A percentile compares a stretch with the other conserved stretches of the same genome.
Conservation (phyloP, 1,140 invertebrate genomes). For the Dendroctonus valens region DNA sequence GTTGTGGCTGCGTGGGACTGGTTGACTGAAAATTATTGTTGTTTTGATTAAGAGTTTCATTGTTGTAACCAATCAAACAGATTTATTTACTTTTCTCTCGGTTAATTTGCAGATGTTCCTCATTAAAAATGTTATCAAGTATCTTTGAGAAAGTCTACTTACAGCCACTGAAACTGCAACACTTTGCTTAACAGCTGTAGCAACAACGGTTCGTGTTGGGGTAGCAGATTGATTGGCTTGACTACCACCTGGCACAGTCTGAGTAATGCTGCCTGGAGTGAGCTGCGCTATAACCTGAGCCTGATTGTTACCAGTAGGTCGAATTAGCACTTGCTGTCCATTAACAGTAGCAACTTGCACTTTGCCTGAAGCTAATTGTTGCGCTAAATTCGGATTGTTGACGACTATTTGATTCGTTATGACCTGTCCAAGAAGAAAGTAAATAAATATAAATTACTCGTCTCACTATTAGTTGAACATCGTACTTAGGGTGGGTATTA, state of each 20-base stretch:
- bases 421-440: slow-evolving; percentile 49
- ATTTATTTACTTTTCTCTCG: no score
- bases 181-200: slow-evolving; percentile 10
- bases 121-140: no score
- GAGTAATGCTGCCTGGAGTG: slow-evolving; percentile 48
- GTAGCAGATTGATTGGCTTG: slow-evolving; percentile 26
- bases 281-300: slow-evolving; percentile 68
- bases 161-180: slow-evolving; percentile 24
- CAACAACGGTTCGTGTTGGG: slow-evolving; percentile 19
- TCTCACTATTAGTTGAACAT: not conserved
- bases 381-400: slow-evolving; percentile 69
- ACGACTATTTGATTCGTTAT: slow-evolving; percentile 69
- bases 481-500: no score
- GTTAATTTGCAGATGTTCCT: no score
- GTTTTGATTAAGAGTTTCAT: no score
- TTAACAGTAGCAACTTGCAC: slow-evolving; percentile 79
- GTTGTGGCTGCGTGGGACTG: slow-evolving; percentile 1
- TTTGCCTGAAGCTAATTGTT: slow-evolving; percentile 75
- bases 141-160: no score
- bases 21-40: no score
- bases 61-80: no score
- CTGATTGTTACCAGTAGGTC: slow-evolving; percentile 69
- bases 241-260: slow-evolving; percentile 24
- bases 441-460: slow-evolving; percentile 19
- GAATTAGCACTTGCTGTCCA: slow-evolving; percentile 77